Evolutionary conservation across 2,113 vertebrate species (phyloP).

Genomic region (Pan paniscus): DNA sequence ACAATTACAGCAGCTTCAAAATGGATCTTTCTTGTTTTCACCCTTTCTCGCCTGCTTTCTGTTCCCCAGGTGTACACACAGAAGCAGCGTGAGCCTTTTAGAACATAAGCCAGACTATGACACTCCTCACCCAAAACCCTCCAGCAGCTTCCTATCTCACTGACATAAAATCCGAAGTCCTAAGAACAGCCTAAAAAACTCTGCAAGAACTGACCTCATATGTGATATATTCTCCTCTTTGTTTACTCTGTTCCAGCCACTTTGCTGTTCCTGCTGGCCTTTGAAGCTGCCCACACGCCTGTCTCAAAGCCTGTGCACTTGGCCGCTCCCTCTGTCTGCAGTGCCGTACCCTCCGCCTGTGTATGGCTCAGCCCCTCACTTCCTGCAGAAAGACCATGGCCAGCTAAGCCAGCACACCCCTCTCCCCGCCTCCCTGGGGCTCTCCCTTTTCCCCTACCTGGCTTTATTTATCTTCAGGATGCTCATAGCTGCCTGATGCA

Average conservation of each 20-base stretch:
- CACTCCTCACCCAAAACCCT: background rate
- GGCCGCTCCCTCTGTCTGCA: background rate
- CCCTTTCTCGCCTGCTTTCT: background rate
- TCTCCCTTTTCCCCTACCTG: background rate
- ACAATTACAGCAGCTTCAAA: background rate
- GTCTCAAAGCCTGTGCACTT: background rate
- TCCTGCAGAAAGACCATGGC: background rate
- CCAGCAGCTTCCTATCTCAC: background rate
- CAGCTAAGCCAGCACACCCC: background rate
- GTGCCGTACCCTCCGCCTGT: accelerated
- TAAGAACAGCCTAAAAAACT: background rate
- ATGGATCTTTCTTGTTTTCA: background rate
- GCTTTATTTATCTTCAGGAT: background rate
- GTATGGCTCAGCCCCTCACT: background rate
- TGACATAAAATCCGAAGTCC: background rate
- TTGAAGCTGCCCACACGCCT: background rate
- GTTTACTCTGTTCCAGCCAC: background rate
- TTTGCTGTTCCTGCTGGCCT: background rate
- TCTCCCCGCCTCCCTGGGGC: background rate
- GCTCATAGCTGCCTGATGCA: background rate
- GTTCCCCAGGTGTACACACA: background rate
- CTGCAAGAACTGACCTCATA: background rate
- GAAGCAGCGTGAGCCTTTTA: background rate
- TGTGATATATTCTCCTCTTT: too few relatives aligned
- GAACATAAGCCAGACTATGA: background rate